Percentiles rank a stretch among this genome's conserved stretches.
Evolutionary conservation across 2,797 vertebrate genomes (phyloP).

Genomic region (Gallinago stenura): DNA sequence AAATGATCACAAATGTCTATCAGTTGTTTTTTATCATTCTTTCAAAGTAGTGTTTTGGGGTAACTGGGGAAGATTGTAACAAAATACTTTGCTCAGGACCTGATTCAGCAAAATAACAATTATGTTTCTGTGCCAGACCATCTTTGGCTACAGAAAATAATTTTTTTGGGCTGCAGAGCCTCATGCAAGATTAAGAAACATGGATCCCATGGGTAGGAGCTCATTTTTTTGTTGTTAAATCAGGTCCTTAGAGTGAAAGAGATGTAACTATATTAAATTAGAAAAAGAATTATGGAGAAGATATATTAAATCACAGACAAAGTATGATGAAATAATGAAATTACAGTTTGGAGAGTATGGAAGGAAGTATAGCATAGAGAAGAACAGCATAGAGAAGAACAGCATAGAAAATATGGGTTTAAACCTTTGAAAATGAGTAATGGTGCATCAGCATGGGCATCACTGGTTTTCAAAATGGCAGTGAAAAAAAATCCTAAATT

Average conservation of each 20-base stretch:
- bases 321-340: conserved; percentile 66
- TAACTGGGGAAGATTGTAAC: background rate
- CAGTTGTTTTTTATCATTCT: background rate
- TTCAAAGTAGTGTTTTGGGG: background rate
- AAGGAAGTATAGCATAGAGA: conserved; percentile 68
- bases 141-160: conserved; percentile 20
- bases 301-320: conserved; percentile 60
- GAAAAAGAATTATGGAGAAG: conserved; percentile 44
- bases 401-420: conserved; percentile 61
- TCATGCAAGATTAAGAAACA: conserved; percentile 13
- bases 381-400: conserved; percentile 68
- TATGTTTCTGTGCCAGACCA: conserved; percentile 29
- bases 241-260: conserved; percentile 37
- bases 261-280: conserved; percentile 45
- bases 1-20: background rate
- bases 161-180: conserved; percentile 38
- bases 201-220: background rate
- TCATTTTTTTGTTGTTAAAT: conserved; percentile 49
- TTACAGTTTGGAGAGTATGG: conserved; percentile 60
- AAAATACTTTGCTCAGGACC: background rate
- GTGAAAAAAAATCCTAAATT: conserved; percentile 57
- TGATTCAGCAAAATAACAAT: conserved; percentile 43
- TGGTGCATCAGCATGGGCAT: conserved; percentile 53
- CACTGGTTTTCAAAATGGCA: conserved; percentile 76
- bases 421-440: conserved; percentile 75